Evolutionary conservation across 2,888 invertebrate species (phyloP).

Genomic region (Aporophyla nigra): DNA sequence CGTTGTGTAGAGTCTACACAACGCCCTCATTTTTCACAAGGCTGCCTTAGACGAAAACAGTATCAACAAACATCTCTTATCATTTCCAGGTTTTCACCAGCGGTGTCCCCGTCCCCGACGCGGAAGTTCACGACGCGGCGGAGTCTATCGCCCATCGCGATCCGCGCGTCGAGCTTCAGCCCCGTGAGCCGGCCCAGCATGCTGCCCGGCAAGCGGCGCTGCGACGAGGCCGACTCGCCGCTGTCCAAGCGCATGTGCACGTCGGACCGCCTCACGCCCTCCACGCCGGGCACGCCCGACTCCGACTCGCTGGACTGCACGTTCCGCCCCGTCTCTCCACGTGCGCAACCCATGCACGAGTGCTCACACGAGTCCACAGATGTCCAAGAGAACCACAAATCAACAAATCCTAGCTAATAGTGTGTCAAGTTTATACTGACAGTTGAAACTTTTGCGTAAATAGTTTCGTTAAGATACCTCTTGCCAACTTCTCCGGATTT

Average conservation of each 20-base stretch:
- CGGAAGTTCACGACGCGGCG: conserved; percentile 95
- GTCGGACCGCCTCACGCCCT: conserved; percentile 80
- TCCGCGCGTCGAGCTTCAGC: conserved; percentile 94
- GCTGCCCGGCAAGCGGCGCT: conserved; percentile 91
- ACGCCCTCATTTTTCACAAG: no score
- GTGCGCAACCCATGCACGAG: conserved; percentile 81
- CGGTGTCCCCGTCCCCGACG: conserved; percentile 96
- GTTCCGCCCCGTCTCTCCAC: conserved; percentile 88
- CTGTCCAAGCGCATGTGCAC: conserved; percentile 86
- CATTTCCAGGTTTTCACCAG: conserved; percentile 87
- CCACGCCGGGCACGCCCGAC: conserved; percentile 87
- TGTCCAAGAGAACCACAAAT: conserved; percentile 79
- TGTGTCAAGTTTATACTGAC: conserved; percentile 56
- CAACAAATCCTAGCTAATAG: conserved; percentile 87
- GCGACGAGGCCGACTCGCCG: conserved; percentile 91
- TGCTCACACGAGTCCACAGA: conserved; percentile 74
- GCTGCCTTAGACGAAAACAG: not conserved
- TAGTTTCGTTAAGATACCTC: conserved; percentile 31
- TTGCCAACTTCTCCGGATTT: conserved; percentile 57
- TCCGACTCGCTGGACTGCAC: conserved; percentile 88
- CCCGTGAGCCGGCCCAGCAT: conserved; percentile 91
- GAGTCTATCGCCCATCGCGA: conserved; percentile 97
- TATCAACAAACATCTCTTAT: not conserved
- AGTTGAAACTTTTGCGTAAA: conserved; percentile 68
- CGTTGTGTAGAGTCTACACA: no score